Conservation (phyloP, 2,888 invertebrate genomes). For the Drosophila flavopinicola region DNA sequence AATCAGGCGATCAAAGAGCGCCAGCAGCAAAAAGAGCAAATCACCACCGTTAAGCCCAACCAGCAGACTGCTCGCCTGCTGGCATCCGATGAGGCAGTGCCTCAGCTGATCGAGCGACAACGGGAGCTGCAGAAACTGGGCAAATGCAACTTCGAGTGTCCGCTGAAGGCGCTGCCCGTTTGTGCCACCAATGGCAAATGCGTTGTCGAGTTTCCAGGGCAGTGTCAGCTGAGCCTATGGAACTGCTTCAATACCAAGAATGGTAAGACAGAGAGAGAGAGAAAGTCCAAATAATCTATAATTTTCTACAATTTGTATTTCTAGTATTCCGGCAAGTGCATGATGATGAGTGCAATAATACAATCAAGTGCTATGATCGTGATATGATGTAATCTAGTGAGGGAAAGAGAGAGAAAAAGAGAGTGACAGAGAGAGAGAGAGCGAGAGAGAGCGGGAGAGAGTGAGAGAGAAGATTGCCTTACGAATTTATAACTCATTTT, state of each 20-base stretch:
- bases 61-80: constrained; percentile 27
- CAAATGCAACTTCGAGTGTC: constrained; percentile 67
- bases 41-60: neutral
- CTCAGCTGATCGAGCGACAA: constrained; percentile 49
- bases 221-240: constrained; percentile 68
- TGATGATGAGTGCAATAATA: constrained; percentile 62
- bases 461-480: neutral
- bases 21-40: constrained; percentile 22
- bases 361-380: constrained; percentile 57
- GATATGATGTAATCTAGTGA: constrained; percentile 45
- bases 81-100: constrained; percentile 42
- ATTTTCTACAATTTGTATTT: neutral
- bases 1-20: constrained; percentile 59
- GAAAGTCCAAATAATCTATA: neutral
- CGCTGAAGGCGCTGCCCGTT: constrained; percentile 52
- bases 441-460: neutral
- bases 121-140: constrained; percentile 49
- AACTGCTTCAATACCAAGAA: constrained; percentile 73
- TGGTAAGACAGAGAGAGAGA: constrained; percentile 46
- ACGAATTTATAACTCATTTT: constrained; percentile 1
- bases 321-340: constrained; percentile 66
- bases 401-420: neutral
- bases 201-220: constrained; percentile 64
- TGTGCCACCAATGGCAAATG: constrained; percentile 70
- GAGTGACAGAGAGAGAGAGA: neutral